Percentiles rank a stretch among this genome's conserved stretches.
Conservation (phyloP, 2,797 vertebrate genomes). For the Molossus molossus region DNA sequence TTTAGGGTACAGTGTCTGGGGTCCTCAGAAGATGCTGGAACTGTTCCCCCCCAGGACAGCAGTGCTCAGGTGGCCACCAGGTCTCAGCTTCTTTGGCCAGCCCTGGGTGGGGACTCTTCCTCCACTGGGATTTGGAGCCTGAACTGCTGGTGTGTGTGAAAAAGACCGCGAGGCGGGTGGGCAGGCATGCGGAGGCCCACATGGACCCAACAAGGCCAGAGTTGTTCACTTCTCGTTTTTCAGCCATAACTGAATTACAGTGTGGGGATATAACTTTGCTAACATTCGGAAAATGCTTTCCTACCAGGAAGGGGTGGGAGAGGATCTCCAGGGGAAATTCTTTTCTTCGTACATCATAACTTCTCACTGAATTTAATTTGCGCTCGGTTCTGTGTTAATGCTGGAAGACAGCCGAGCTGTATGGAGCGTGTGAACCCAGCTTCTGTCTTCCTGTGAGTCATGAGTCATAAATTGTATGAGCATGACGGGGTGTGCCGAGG, state of each 20-base stretch:
- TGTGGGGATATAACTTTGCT: constrained; percentile 71
- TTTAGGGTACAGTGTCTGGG: not conserved
- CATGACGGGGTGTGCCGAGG: constrained; percentile 66
- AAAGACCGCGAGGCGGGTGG: not conserved
- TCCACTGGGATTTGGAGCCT: not conserved
- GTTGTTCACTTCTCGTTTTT: not conserved
- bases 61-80: too few relatives aligned
- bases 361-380: constrained; percentile 87
- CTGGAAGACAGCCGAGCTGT: constrained; percentile 78
- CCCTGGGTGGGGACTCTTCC: not conserved
- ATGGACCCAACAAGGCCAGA: not conserved
- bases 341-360: constrained; percentile 86
- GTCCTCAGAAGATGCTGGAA: not conserved
- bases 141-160: not conserved
- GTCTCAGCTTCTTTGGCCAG: not conserved
- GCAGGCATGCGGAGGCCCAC: not conserved
- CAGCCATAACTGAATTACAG: constrained; percentile 72
- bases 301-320: constrained; percentile 64
- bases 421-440: constrained; percentile 78
- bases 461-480: constrained; percentile 81
- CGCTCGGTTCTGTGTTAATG: constrained; percentile 77
- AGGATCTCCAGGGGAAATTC: constrained; percentile 86
- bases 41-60: not conserved
- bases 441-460: constrained; percentile 81
- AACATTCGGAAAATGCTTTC: constrained; percentile 83